Percentiles rank a stretch among this genome's conserved stretches.
Evolutionary conservation across 2,888 invertebrate species (phyloP).

Genomic region (Protophormia terraenovae): DNA sequence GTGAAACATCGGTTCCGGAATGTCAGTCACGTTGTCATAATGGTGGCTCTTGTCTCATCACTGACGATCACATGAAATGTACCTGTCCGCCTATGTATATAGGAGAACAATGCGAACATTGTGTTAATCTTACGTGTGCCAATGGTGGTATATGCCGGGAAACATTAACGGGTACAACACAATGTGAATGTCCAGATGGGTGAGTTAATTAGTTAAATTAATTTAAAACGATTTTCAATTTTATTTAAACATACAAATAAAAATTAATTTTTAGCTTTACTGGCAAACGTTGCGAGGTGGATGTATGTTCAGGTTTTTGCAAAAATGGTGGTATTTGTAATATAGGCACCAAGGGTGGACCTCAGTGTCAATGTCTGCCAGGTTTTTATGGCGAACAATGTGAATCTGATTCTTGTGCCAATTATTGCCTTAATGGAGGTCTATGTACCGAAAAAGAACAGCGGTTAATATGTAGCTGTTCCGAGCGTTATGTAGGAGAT

Average conservation of each 20-base stretch:
- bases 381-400: constrained; percentile 82
- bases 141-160: constrained; percentile 85
- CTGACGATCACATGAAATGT: constrained; percentile 81
- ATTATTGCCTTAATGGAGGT: constrained; percentile 83
- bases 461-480: constrained; percentile 77
- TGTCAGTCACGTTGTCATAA: constrained; percentile 84
- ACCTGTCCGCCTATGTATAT: constrained; percentile 83
- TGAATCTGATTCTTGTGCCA: constrained; percentile 82
- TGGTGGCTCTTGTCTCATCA: constrained; percentile 83
- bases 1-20: constrained; percentile 84
- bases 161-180: constrained; percentile 79
- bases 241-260: no score
- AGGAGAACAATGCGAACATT: constrained; percentile 84
- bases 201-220: constrained; percentile 72
- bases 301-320: constrained; percentile 84
- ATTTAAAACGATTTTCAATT: background rate
- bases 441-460: constrained; percentile 76
- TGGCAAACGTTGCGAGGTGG: constrained; percentile 85
- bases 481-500: constrained; percentile 78
- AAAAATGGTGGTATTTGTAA: constrained; percentile 82
- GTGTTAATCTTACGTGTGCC: constrained; percentile 83
- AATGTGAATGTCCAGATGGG: constrained; percentile 84
- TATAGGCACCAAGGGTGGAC: constrained; percentile 78
- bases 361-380: constrained; percentile 77
- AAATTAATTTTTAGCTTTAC: constrained; percentile 72